Evolutionary conservation across 2,113 vertebrate genomes (phyloP).

Genomic region (Lophochroa leadbeateri): DNA sequence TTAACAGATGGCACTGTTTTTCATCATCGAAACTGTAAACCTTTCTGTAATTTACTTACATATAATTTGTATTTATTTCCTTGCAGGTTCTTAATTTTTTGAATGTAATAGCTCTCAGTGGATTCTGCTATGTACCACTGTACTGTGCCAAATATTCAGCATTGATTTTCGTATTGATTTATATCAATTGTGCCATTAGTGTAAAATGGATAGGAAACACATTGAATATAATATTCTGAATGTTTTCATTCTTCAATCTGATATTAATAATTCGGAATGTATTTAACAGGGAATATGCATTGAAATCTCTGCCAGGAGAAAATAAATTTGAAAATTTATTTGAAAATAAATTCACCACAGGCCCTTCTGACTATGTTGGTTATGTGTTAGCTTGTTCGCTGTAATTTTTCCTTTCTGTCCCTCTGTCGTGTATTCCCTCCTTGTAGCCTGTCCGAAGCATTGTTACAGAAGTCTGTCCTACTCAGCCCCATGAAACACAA

Average conservation of each 20-base stretch:
- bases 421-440: neutral
- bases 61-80: conserved; percentile 53
- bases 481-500: neutral
- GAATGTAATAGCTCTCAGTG: neutral
- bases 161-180: conserved; percentile 61
- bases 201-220: conserved; percentile 30
- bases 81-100: conserved; percentile 40
- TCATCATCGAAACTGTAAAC: conserved; percentile 25
- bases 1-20: conserved; percentile 43
- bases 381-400: neutral
- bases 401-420: neutral
- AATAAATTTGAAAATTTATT: neutral
- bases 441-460: neutral
- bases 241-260: conserved; percentile 44
- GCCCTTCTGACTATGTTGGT: neutral
- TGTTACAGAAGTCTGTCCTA: neutral
- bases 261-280: conserved; percentile 55
- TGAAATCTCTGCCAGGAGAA: neutral
- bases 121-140: neutral
- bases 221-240: neutral
- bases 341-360: neutral
- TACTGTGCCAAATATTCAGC: conserved; percentile 30
- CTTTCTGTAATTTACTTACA: conserved; percentile 36
- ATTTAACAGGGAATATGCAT: conserved; percentile 15
- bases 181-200: conserved; percentile 43